Percentiles rank a stretch among this genome's conserved stretches.
These are phyloP conservation scores for Lasioglossum morio DNA, from an alignment of 2,888 invertebrate species.

Conservation along the genomic window DNA sequence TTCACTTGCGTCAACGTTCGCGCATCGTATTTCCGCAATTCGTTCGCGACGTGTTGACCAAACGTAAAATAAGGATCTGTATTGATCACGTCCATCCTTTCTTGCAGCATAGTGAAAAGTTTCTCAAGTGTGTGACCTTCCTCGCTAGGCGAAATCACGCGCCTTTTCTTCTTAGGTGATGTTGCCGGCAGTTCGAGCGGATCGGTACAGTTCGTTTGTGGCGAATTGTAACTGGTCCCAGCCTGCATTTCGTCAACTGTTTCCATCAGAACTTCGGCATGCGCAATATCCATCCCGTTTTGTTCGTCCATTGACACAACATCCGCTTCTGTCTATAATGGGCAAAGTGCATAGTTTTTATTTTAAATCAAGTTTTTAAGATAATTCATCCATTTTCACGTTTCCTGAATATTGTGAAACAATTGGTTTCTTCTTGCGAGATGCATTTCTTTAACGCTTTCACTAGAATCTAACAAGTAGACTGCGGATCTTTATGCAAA, in stretches of 20 bases:
- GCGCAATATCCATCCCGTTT: neutral
- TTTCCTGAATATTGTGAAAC: too few relatives aligned
- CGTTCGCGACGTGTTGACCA: slow-evolving; percentile 24
- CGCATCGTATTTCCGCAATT: slow-evolving; percentile 24
- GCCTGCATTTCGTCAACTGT: slow-evolving; percentile 1
- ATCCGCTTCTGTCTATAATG: neutral
- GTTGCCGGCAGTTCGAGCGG: neutral
- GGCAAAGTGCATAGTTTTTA: neutral
- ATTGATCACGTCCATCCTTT: neutral
- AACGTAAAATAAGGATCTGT: slow-evolving; percentile 23
- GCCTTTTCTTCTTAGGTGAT: slow-evolving; percentile 7
- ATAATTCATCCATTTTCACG: too few relatives aligned
- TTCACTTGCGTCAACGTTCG: slow-evolving; percentile 18
- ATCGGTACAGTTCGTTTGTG: neutral
- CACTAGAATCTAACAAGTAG: too few relatives aligned
- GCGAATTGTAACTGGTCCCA: neutral
- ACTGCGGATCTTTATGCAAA: too few relatives aligned
- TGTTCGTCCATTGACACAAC: neutral
- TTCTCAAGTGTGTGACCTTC: neutral
- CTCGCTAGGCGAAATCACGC: neutral
- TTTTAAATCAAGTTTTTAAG: too few relatives aligned
- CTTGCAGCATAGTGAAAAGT: neutral
- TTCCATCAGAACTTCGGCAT: neutral
- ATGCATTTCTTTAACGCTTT: too few relatives aligned
- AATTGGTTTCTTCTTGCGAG: too few relatives aligned